Evolutionary conservation across 2,888 invertebrate genomes (phyloP).

Genomic region (Drosophila macrothrix): DNA sequence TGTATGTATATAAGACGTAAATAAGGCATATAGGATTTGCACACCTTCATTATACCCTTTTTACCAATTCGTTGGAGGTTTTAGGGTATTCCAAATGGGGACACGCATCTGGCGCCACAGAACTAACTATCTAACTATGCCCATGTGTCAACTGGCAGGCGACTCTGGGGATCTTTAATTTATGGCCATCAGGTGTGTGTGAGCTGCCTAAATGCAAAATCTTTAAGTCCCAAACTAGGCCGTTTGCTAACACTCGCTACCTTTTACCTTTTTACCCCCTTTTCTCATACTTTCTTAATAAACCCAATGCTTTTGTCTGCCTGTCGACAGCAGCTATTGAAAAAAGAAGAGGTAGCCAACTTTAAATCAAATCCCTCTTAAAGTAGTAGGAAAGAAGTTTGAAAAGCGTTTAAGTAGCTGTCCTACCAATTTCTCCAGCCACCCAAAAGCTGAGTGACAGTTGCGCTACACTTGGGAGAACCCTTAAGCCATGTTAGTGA

Average conservation of each 20-base stretch:
- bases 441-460: slow-evolving; percentile 17
- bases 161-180: slow-evolving; percentile 45
- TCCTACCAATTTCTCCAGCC: not conserved
- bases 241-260: slow-evolving; percentile 26
- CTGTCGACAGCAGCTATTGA: slow-evolving; percentile 48
- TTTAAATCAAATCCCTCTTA: slow-evolving; percentile 23
- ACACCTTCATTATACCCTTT: not conserved
- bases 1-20: not conserved
- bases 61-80: not conserved
- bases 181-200: slow-evolving; percentile 67
- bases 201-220: slow-evolving; percentile 37
- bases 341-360: not conserved
- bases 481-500: not conserved
- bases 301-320: slow-evolving; percentile 18
- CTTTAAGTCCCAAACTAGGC: slow-evolving; percentile 27
- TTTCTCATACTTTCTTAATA: slow-evolving; percentile 36
- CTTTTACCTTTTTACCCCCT: not conserved
- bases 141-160: slow-evolving; percentile 59
- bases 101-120: slow-evolving; percentile 31
- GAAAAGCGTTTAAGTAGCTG: slow-evolving; percentile 22
- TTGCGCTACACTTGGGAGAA: slow-evolving; percentile 8
- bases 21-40: not conserved
- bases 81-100: not conserved
- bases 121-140: slow-evolving; percentile 25
- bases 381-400: slow-evolving; percentile 23